These are phyloP conservation scores for Silurus glanis DNA, from an alignment of 2,113 vertebrate species.

Conservation along the genomic window DNA sequence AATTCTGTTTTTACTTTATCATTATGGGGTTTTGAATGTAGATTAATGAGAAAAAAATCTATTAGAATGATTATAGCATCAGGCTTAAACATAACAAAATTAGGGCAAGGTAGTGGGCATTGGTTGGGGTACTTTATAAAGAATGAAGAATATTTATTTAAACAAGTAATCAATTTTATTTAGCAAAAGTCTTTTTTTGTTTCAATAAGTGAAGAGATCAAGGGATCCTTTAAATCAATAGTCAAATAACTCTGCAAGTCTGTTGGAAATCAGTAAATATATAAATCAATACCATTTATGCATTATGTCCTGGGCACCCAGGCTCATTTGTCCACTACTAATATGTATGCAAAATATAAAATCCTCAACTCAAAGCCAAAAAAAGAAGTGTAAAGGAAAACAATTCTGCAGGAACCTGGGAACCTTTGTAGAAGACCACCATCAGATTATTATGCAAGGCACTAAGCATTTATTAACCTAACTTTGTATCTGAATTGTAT, in stretches of 20 bases:
- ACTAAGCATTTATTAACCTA: neutral
- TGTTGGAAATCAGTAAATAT: neutral
- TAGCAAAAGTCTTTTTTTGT: neutral
- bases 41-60: too few species aligned
- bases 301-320: neutral
- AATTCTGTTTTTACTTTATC: too few species aligned
- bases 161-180: neutral
- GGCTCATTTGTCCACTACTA: neutral
- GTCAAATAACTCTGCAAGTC: neutral
- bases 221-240: neutral
- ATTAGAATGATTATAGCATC: too few species aligned
- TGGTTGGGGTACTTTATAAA: neutral
- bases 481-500: neutral
- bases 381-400: neutral
- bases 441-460: neutral
- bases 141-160: neutral
- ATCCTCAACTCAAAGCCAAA: neutral
- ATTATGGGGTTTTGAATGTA: too few species aligned
- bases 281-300: neutral
- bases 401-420: neutral
- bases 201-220: neutral
- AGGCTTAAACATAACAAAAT: too few species aligned
- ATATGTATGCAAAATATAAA: neutral
- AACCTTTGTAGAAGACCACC: neutral
- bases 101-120: neutral